phyloP scores from a whole-genome alignment of 53 echinoderm and acorn worm species.

The Antedon mediterranea region DNA sequence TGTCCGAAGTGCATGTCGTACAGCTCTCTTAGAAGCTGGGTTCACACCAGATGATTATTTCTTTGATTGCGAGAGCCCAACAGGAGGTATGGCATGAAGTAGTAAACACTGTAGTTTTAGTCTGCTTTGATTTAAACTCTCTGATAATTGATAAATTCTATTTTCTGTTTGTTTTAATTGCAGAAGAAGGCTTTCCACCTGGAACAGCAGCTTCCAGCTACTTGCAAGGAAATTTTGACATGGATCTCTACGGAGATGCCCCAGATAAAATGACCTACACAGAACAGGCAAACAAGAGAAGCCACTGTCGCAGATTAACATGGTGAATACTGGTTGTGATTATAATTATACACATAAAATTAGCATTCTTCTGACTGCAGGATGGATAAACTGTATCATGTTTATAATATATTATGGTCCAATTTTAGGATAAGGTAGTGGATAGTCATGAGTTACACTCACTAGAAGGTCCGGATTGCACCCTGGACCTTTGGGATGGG shows the following conservation, averaged over 20 bases:
- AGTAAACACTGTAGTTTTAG: no score
- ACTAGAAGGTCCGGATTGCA: no score
- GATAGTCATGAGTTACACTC: no score
- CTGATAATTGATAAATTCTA: no score
- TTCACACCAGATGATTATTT: slow-evolving; percentile 99
- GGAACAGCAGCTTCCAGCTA: slow-evolving; percentile 97
- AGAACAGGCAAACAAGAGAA: slow-evolving; percentile 94
- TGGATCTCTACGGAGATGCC: slow-evolving; percentile 96
- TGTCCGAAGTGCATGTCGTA: slow-evolving; percentile 90
- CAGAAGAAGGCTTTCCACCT: slow-evolving; percentile 80
- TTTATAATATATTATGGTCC: no score
- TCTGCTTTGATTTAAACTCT: no score
- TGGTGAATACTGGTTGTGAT: slow-evolving; percentile 41
- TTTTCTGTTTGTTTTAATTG: no score
- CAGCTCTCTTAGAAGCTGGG: slow-evolving; percentile 86
- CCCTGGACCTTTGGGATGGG: no score
- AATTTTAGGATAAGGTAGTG: no score
- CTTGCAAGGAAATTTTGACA: slow-evolving; percentile 96
- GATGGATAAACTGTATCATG: no score
- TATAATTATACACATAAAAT: no score
- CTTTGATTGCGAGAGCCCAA: slow-evolving; percentile 68
- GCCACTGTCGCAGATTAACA: slow-evolving; percentile 84
- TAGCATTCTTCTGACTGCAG: no score
- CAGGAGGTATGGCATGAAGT: slow-evolving; percentile 26
- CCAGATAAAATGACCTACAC: slow-evolving; percentile 99